Evolutionary conservation across 2,888 invertebrate genomes (phyloP), one percentile per base, ranked within the genome.

Genomic region (Neoascia interrupta): DNA sequence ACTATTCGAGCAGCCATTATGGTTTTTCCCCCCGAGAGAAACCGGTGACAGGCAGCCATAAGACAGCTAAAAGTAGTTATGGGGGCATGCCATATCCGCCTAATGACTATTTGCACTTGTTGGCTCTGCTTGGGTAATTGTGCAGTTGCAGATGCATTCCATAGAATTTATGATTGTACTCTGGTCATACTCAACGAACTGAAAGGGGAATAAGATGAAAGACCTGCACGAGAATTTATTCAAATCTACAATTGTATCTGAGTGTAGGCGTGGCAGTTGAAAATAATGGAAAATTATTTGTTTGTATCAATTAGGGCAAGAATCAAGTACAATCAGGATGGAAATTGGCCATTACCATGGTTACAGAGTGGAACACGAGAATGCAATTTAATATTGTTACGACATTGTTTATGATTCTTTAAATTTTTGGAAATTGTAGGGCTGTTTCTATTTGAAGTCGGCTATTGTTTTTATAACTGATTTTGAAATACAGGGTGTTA

Each of bases 1-100:
- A 79, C 79, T 79, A 79, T 79, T 73, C 79, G 79, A 79, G 79
- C 79, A 79, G 79, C 79, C 79, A 79, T 79, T 79, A 79, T 79
- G 73, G 79, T 79, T 79, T 73, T 76, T 73, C 49, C 34, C 60
- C 72, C 49, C n/a, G 8, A n/a, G 10, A 31, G 31, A 8, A 31
- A n/a, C 63, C 51, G 26, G 36, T 51, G 31, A 39, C 58, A 63
- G 51, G 70, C 28, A 64, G 41, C 45, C 15, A 41, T 6, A 13
- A 10, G 36, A 39, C 34, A n/a, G 8, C 31, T n/a, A 8, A 13
- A 16, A 10, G 23, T 34, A 6, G 28, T 21, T 26, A 16, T 23
- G 45, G 34, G 28, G 43, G 21, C 45, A 74, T 13, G 36, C 1
- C 23, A 41, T 58, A 72, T 66, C 66, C 73, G 66, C 21, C 79